A percentile compares a stretch with the other conserved stretches of the same genome.
Evolutionary conservation across 2,888 invertebrate species (phyloP).

Genomic region (Mythimna ferrago): DNA sequence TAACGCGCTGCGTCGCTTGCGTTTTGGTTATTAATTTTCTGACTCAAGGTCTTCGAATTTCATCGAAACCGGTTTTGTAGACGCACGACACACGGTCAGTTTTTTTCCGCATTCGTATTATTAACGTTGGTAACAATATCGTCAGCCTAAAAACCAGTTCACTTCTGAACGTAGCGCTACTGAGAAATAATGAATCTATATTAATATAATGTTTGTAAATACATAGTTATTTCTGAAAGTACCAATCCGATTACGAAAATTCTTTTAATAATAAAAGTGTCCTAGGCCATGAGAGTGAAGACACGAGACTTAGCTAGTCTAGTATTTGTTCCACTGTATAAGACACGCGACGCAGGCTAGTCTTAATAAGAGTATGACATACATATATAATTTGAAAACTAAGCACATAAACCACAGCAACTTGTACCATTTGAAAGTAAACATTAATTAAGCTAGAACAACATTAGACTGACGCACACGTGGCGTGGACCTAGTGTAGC

Average conservation of each 20-base stretch:
- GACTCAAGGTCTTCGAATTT: conserved; percentile 39
- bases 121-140: conserved; percentile 11
- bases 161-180: not conserved
- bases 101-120: conserved; percentile 20
- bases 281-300: too few species aligned
- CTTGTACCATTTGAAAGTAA: too few species aligned
- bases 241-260: not conserved
- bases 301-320: too few species aligned
- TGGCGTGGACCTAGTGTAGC: too few species aligned
- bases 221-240: not conserved
- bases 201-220: not conserved
- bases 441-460: too few species aligned
- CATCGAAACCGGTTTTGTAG: conserved; percentile 41
- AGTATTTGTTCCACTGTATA: too few species aligned
- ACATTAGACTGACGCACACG: too few species aligned
- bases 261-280: not conserved
- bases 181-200: not conserved
- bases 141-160: not conserved
- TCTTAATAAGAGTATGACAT: too few species aligned
- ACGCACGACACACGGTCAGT: not conserved
- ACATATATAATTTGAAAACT: too few species aligned
- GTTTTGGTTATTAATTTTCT: conserved; percentile 22
- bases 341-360: too few species aligned
- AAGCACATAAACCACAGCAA: too few species aligned
- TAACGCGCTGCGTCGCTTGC: conserved; percentile 13